Evolutionary conservation across 2,888 invertebrate genomes (phyloP), one percentile per base, ranked within the genome.

Genomic region (Meandrusa payeni): DNA sequence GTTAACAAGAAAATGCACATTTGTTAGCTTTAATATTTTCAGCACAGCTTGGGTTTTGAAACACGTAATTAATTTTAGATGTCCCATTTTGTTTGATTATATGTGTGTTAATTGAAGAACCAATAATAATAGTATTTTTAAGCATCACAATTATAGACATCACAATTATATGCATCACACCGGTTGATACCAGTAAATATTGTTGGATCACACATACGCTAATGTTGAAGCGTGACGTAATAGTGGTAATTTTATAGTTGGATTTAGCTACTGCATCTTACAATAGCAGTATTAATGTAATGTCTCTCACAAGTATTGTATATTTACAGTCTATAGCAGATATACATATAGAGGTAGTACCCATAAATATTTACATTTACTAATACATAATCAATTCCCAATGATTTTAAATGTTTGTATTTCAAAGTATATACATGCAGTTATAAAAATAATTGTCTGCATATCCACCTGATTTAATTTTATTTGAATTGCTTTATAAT

Each of bases 91-190:
- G 54, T 54, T 54, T 47, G 27, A 51, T 47, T 50, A 53, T 50
- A 54, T 50, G 50, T 52, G 54, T 54, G 34, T 52, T 48, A 43
- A 50, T 20, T 37, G 48, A 47, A 27, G 27, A 32, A 38, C 40
- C 43, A 34, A 51, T 44, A 22, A 73, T 72, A 75, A 74, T 51
- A 42, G 22, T 38, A 37, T 41, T 45, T 37, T 49, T 57, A 69
- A 52, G 55, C 81, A 83, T 82, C 80, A 82, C 83, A 83, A 61
- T 57, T n/a, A n/a, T n/a, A n/a, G 50, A 48, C 75, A 85, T 85
- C 85, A 82, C 85, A 82, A 56, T 37, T 48, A 47, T 29, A 48
- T 46, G 46, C 46, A 40, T 48, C n/a, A n/a, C n/a, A n/a, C n/a
- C n/a, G n/a, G n/a, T n/a, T n/a, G n/a, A n/a, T n/a, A n/a, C n/a